Base-by-base conservation (phyloP, 2,797 vertebrate genomes). In the Podarcis siculus region DNA sequence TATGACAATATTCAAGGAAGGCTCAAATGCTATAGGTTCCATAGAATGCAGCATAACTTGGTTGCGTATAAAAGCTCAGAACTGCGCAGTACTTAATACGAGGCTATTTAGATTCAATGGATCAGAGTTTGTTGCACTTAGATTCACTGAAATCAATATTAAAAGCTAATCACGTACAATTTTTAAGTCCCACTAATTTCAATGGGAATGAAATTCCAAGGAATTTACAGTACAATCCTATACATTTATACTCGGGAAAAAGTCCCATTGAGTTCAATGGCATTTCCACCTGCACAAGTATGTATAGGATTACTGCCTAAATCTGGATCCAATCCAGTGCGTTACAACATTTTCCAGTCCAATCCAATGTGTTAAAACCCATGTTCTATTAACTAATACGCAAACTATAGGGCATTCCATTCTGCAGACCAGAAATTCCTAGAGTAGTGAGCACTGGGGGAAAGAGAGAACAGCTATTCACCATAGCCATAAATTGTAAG, bases 391-490 rank as follows among this genome's bases (percentile, higher is more conserved):
- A 92, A 79, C 30, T 89, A 90, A 91, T 92, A 86, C 2, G 0
- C 72, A 55, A 86, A 66, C 86, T 92, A 87, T 83, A 84, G 45
- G 89, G 86, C 89, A 93, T 91, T 93, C 89, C 83, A 85, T 91
- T 83, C 90, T 94, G 78, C 93, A 69, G 83, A 90, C 93, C 88
- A 95, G 58, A 92, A 72, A 93, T 94, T 93, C 91, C 71, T 92
- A 89, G 77, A 92, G 85, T 81, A 94, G 92, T 93, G 85, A 86
- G 78, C 91, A 94, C 89, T 93, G 80, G 85, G 82, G 87, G 76
- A 85, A 67, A 79, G 75, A 23, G 2, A 71, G 2, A 80, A 17
- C 66, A 67, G n/a, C 64, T 88, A 67, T 95, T 89, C 82, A 90
- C 8, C 37, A 90, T 2, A 0, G 42, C 90, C 90, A 91, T 93